Evolutionary conservation across 2,888 invertebrate genomes (phyloP).

Genomic region (Tenthredo notha): DNA sequence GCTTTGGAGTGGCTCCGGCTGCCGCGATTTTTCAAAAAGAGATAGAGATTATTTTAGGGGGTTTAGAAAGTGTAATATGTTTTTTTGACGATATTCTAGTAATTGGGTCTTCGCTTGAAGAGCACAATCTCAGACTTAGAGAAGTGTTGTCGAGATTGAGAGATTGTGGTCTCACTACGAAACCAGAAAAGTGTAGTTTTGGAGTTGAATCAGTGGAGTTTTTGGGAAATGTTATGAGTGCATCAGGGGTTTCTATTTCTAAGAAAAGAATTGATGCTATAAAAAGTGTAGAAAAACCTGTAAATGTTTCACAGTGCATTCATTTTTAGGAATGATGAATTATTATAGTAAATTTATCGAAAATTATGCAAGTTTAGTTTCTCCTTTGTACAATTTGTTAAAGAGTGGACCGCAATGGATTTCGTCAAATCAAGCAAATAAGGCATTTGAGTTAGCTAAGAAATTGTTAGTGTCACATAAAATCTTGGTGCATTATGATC

Average conservation of each 20-base stretch:
- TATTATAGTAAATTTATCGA: neutral
- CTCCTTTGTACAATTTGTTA: neutral
- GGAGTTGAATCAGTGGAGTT: too few relatives aligned
- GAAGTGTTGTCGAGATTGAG: neutral
- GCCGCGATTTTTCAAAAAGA: slow-evolving; percentile 58
- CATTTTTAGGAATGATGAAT: slow-evolving; percentile 4
- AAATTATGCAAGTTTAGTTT: neutral
- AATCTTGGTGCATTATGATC: slow-evolving; percentile 58
- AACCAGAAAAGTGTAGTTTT: too few relatives aligned
- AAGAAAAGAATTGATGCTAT: neutral
- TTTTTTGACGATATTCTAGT: neutral
- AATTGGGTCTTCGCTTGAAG: neutral
- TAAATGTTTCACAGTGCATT: neutral
- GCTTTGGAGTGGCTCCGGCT: slow-evolving; percentile 67
- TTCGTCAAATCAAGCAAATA: slow-evolving; percentile 62
- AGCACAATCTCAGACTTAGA: neutral
- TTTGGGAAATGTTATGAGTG: neutral
- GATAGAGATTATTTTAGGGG: neutral
- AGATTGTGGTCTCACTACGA: neutral
- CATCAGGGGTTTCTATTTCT: neutral
- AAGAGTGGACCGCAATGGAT: neutral
- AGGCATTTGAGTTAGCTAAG: slow-evolving; percentile 64
- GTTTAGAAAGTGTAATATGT: slow-evolving; percentile 35
- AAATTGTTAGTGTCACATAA: slow-evolving; percentile 46
- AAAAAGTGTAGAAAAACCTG: neutral